Conservation (phyloP, 2,888 invertebrate genomes). For the Agrotis segetum region DNA sequence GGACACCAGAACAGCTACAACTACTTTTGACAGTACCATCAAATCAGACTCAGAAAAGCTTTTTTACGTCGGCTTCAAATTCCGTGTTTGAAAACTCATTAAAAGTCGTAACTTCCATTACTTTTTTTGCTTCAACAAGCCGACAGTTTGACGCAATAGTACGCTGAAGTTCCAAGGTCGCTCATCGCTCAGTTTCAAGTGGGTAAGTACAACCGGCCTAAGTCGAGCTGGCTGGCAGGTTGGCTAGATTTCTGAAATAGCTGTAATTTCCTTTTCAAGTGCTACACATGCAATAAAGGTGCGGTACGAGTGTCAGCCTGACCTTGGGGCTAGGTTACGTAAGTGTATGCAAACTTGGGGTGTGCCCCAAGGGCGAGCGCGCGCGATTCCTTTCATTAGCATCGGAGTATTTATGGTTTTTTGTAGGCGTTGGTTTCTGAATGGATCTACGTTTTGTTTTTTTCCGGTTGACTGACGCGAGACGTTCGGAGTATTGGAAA, state of each 20-base stretch:
- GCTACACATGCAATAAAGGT: conserved; percentile 81
- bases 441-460: conserved; percentile 28
- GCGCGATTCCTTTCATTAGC: conserved; percentile 64
- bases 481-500: background rate
- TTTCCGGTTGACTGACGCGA: conserved; percentile 20
- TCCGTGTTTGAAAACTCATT: conserved; percentile 50
- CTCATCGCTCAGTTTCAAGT: conserved; percentile 53
- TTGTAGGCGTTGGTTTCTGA: conserved; percentile 49
- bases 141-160: conserved; percentile 48
- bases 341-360: conserved; percentile 79
- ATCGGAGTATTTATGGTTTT: conserved; percentile 46
- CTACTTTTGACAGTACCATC: background rate
- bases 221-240: background rate
- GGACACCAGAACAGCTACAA: background rate
- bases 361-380: conserved; percentile 77
- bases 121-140: conserved; percentile 43
- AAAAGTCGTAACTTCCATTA: conserved; percentile 48
- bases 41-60: conserved; percentile 10
- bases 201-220: conserved; percentile 41
- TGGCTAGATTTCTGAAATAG: conserved; percentile 74
- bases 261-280: conserved; percentile 79
- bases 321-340: conserved; percentile 81
- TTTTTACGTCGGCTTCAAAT: conserved; percentile 21
- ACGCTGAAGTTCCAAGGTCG: conserved; percentile 56
- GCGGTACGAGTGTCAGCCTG: conserved; percentile 78